Percentiles rank a stretch among this genome's conserved stretches.
These are phyloP conservation scores for Bimastos eiseni DNA, from an alignment of 2,888 invertebrate species.

Conservation along the genomic window DNA sequence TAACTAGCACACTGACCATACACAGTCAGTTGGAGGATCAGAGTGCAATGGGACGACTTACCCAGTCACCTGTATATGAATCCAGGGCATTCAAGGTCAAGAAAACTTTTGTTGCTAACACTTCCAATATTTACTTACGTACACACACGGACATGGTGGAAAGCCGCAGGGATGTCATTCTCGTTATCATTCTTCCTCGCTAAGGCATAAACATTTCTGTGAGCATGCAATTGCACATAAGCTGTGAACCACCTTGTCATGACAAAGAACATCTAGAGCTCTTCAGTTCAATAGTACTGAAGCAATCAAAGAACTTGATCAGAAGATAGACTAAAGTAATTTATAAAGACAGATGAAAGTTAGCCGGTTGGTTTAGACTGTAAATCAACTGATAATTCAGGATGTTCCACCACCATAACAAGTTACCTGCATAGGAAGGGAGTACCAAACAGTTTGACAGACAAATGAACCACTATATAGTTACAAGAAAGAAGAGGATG, in stretches of 20 bases:
- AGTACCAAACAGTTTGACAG: background rate
- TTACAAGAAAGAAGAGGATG: background rate
- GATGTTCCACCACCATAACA: slow-evolving; percentile 2
- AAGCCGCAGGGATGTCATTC: background rate
- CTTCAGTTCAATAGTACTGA: background rate
- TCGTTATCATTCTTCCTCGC: background rate
- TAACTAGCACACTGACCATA: no score
- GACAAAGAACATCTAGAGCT: background rate
- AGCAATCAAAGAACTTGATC: background rate
- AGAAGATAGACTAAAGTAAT: background rate
- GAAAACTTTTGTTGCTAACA: no score
- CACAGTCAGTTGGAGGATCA: no score
- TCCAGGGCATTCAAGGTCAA: no score
- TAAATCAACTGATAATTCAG: background rate
- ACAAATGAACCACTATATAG: background rate
- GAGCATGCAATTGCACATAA: background rate
- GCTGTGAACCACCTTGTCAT: background rate
- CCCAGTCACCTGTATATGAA: no score
- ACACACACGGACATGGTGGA: background rate
- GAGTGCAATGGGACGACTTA: no score
- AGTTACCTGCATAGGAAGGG: background rate
- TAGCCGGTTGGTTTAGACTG: background rate
- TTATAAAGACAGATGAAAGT: background rate
- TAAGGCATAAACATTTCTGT: background rate
- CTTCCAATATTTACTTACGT: background rate